Conservation (phyloP, 2,888 invertebrate genomes). For the Aporophyla lueneburgensis region DNA sequence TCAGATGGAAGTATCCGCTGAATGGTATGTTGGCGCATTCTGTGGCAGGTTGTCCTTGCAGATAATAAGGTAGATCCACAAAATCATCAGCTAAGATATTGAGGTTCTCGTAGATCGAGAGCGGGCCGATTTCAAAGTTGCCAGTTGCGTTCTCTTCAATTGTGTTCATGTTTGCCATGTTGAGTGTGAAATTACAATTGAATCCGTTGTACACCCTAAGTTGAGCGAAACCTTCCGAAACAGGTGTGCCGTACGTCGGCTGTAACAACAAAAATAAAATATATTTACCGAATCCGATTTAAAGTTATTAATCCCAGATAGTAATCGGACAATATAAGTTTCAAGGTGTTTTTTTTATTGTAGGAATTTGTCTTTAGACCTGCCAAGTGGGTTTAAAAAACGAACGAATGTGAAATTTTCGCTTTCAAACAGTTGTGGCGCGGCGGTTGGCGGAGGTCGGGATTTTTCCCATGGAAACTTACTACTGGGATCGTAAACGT, state of each 20-base stretch:
- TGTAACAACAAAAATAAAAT: constrained; percentile 73
- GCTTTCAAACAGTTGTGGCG: background rate
- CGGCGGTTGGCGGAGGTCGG: too few relatives aligned
- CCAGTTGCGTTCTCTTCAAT: constrained; percentile 61
- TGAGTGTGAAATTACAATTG: constrained; percentile 89
- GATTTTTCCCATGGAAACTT: too few relatives aligned
- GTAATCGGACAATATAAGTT: too few relatives aligned
- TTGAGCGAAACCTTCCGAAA: constrained; percentile 91
- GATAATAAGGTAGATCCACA: constrained; percentile 79
- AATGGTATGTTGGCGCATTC: constrained; percentile 73
- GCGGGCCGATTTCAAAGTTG: constrained; percentile 72
- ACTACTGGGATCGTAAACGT: too few relatives aligned
- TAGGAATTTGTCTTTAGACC: too few relatives aligned
- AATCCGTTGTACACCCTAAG: constrained; percentile 93
- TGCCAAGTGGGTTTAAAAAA: too few relatives aligned
- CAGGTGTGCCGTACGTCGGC: constrained; percentile 91
- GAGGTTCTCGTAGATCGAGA: constrained; percentile 86
- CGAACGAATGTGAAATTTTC: background rate
- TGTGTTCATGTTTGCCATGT: constrained; percentile 59
- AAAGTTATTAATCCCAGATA: too few relatives aligned
- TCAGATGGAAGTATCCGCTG: constrained; percentile 75
- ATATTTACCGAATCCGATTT: background rate
- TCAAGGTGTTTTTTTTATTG: too few relatives aligned
- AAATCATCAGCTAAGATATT: constrained; percentile 75
- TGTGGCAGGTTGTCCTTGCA: constrained; percentile 75